Conservation (phyloP, 2,113 vertebrate species). For the Tupaia chinensis region DNA sequence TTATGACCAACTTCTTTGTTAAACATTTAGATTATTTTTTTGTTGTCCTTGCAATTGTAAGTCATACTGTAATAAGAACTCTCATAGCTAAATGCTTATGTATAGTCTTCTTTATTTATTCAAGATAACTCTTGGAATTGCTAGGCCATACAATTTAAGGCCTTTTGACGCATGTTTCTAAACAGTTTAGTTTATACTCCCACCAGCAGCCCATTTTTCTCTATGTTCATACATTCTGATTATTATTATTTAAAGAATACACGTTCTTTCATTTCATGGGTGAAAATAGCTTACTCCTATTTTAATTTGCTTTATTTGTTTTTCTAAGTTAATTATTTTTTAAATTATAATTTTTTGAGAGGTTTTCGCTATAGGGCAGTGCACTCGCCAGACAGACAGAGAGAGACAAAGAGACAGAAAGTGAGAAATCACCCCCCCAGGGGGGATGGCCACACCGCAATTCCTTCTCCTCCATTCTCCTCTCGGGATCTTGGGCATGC, state of each 20-base stretch:
- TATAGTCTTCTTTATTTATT: constrained; percentile 22
- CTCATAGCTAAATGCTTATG: background rate
- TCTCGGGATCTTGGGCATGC: no score
- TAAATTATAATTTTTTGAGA: no score
- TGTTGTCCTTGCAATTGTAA: constrained; percentile 19
- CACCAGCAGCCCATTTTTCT: background rate
- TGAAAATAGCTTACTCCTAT: background rate
- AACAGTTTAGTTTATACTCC: background rate
- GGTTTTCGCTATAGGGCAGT: no score
- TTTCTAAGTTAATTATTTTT: no score
- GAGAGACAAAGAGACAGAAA: no score
- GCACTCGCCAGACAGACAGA: no score
- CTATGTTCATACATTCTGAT: background rate
- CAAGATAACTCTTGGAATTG: background rate
- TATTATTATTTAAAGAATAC: constrained; percentile 7
- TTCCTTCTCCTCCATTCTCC: no score
- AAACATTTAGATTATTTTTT: background rate
- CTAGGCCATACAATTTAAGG: background rate
- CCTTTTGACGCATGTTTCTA: background rate
- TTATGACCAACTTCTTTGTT: background rate
- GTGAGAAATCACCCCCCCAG: no score
- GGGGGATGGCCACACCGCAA: no score
- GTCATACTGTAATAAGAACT: background rate
- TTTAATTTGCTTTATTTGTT: background rate
- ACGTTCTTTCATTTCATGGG: background rate